These are phyloP conservation scores for Plebejus melissa DNA, from an alignment of 2,888 invertebrate species.

Conservation along the genomic window DNA sequence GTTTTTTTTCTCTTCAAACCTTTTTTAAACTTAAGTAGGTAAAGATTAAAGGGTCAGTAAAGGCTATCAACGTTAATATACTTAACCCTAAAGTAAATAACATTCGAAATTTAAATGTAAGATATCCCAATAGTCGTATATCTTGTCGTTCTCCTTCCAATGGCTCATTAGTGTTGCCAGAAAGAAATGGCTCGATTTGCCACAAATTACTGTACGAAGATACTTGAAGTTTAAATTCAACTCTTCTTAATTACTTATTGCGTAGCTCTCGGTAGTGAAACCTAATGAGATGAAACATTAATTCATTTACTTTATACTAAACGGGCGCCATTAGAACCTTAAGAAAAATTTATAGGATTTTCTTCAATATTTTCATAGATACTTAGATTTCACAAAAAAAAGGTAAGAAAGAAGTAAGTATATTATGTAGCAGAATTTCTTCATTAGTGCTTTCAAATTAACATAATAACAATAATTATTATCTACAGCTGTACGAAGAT, in stretches of 20 bases:
- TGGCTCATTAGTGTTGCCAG: conserved; percentile 20
- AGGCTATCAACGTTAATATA: neutral
- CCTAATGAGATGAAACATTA: neutral
- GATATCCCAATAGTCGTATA: conserved; percentile 5
- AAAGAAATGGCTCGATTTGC: conserved; percentile 17
- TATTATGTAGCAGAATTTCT: no score
- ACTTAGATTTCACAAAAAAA: no score
- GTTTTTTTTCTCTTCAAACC: neutral
- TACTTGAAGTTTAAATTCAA: neutral
- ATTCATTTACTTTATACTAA: neutral
- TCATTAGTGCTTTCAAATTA: no score
- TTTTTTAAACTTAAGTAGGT: neutral
- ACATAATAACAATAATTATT: no score
- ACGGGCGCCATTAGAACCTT: neutral
- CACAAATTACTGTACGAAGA: neutral
- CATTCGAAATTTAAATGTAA: neutral
- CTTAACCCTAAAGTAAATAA: neutral
- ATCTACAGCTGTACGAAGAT: neutral
- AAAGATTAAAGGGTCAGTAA: neutral
- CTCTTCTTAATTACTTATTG: conserved; percentile 12
- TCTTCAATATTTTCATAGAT: no score
- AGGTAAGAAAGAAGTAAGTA: no score
- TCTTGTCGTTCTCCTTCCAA: conserved; percentile 4
- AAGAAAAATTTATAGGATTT: neutral
- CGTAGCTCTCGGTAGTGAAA: neutral